phyloP scores from a whole-genome alignment of 2,888 invertebrate genomes.

The Nemotelus nigrinus region DNA sequence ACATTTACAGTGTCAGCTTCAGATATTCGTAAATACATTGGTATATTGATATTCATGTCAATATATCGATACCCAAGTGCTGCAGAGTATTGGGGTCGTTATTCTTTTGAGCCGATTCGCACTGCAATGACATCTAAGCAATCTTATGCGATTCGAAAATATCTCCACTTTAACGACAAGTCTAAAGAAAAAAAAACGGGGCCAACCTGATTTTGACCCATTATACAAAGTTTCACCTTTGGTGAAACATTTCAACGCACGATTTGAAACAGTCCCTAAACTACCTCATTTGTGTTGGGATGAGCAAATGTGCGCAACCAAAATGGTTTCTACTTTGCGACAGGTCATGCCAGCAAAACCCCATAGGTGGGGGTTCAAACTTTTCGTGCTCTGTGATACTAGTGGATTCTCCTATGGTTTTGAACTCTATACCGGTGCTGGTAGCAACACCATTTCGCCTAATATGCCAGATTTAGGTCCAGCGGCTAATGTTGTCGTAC shows the following conservation, averaged over 20 bases:
- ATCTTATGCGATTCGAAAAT: conserved; percentile 5
- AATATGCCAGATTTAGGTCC: conserved; percentile 51
- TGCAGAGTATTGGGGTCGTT: no score
- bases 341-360: no score
- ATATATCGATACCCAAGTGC: conserved; percentile 13
- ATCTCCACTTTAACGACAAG: conserved; percentile 8
- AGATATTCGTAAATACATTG: conserved; percentile 22
- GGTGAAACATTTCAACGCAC: conserved; percentile 14
- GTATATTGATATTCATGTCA: conserved; percentile 22
- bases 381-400: no score
- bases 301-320: no score
- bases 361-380: no score
- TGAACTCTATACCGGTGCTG: no score
- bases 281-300: conserved; percentile 3
- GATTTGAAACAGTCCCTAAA: conserved; percentile 6
- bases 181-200: conserved; percentile 1
- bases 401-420: no score
- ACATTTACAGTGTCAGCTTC: conserved; percentile 4
- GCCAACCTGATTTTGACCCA: conserved; percentile 12
- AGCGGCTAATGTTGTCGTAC: conserved; percentile 51
- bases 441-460: no score
- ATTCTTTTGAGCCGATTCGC: no score
- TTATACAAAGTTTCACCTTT: conserved; percentile 3
- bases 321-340: no score
- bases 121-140: no score